Conservation (phyloP, 2,113 vertebrate genomes). For the Glaucomys volans region DNA sequence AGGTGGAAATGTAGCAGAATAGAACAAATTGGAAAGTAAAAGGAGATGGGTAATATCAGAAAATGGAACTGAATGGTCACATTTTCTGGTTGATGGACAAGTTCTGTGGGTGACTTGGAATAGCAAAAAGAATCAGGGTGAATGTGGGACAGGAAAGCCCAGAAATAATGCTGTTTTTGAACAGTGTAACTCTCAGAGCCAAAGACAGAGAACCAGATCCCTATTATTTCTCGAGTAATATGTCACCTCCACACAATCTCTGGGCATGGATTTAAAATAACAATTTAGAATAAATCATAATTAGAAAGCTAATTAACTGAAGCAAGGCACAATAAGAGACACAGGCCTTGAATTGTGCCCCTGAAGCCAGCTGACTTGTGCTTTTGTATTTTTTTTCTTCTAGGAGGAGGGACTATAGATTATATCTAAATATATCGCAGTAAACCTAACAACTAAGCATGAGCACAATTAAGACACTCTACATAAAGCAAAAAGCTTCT, state of each 20-base stretch:
- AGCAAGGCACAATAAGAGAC: constrained; percentile 48
- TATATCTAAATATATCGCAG: constrained; percentile 76
- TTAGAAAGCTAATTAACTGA: constrained; percentile 76
- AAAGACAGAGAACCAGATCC: constrained; percentile 18
- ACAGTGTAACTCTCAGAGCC: background rate
- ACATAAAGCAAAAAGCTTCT: constrained; percentile 66
- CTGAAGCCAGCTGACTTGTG: constrained; percentile 52
- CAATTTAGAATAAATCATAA: constrained; percentile 73
- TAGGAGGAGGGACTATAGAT: constrained; percentile 56
- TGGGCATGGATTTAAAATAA: constrained; percentile 62
- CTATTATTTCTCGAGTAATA: constrained; percentile 58
- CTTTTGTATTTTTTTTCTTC: constrained; percentile 54
- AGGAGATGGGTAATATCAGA: background rate
- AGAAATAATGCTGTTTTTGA: background rate
- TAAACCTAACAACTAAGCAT: constrained; percentile 70
- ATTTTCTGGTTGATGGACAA: background rate
- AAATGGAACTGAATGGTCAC: background rate
- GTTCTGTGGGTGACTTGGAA: background rate
- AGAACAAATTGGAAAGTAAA: background rate
- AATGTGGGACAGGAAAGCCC: background rate
- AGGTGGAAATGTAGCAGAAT: background rate
- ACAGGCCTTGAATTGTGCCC: constrained; percentile 63
- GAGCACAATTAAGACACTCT: constrained; percentile 55
- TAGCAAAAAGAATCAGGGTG: background rate
- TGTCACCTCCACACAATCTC: constrained; percentile 56